Conservation (phyloP, 92 coral and sea anemone species). For the Porites cylindrica region DNA sequence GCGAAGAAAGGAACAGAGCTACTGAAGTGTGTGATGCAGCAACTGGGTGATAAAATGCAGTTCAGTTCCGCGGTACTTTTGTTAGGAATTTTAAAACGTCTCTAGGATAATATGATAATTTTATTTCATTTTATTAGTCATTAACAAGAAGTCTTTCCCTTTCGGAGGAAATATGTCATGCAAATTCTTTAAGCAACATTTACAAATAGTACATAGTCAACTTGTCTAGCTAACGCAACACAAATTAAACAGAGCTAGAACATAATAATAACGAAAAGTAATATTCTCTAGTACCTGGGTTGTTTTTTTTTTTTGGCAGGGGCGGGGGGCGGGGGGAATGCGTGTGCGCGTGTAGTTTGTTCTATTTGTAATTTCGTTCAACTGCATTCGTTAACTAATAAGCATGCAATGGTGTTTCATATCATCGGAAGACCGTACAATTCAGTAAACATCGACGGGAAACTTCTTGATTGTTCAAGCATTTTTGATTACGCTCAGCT, state of each 20-base stretch:
- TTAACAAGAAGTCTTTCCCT: neutral
- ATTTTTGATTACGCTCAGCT: neutral
- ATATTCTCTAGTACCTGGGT: neutral
- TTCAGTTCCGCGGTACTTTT: neutral
- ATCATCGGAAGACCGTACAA: neutral
- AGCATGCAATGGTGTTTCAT: neutral
- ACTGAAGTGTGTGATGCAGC: neutral
- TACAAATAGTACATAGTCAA: neutral
- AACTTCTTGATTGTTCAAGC: neutral
- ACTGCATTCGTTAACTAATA: no score
- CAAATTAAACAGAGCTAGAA: neutral
- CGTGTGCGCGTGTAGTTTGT: no score
- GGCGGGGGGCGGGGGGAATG: neutral
- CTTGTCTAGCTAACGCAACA: neutral
- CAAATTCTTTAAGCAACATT: neutral
- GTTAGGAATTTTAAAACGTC: neutral
- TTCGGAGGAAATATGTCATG: neutral
- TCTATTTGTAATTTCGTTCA: no score
- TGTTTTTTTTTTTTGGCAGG: no score
- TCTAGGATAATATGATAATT: neutral
- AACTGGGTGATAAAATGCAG: neutral
- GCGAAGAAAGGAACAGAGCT: neutral
- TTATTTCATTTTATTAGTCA: neutral
- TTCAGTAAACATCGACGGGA: neutral
- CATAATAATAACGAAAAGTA: no score